Conservation (phyloP, 2,888 invertebrate species). For the Dorcus parallelipipedus region DNA sequence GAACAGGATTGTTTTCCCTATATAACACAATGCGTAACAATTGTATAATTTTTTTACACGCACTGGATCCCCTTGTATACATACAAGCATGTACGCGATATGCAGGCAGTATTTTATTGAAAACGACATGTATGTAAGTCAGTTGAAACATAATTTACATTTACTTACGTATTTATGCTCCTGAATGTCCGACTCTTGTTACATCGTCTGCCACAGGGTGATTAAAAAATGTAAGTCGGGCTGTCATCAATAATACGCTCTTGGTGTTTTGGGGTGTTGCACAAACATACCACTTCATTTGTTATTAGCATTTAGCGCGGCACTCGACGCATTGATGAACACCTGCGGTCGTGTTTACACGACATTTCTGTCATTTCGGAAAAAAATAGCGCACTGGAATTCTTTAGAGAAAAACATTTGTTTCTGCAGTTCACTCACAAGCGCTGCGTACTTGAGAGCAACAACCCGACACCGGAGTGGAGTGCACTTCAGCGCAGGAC, state of each 20-base stretch:
- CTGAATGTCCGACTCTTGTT: not conserved
- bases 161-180: slow-evolving; percentile 4
- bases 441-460: slow-evolving; percentile 30
- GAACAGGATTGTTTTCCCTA: not conserved
- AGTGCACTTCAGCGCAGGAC: slow-evolving; percentile 31
- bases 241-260: slow-evolving; percentile 7
- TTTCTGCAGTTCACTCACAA: slow-evolving; percentile 23
- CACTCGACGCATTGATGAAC: slow-evolving; percentile 1
- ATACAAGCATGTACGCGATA: not conserved
- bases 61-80: slow-evolving; percentile 2
- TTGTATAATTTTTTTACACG: too few species aligned
- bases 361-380: slow-evolving; percentile 10
- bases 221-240: not conserved
- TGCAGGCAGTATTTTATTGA: too few species aligned
- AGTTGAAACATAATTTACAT: too few species aligned
- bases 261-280: slow-evolving; percentile 13
- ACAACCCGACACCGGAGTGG: slow-evolving; percentile 39
- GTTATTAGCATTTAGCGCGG: slow-evolving; percentile 9
- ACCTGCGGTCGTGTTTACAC: not conserved
- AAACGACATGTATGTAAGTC: too few species aligned
- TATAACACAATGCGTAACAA: not conserved
- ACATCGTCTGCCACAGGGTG: slow-evolving; percentile 7
- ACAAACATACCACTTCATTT: slow-evolving; percentile 9
- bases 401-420: slow-evolving; percentile 12
- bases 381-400: slow-evolving; percentile 2